These are phyloP conservation scores for Mellivora capensis DNA, from an alignment of 2,113 vertebrate species.

Conservation along the genomic window DNA sequence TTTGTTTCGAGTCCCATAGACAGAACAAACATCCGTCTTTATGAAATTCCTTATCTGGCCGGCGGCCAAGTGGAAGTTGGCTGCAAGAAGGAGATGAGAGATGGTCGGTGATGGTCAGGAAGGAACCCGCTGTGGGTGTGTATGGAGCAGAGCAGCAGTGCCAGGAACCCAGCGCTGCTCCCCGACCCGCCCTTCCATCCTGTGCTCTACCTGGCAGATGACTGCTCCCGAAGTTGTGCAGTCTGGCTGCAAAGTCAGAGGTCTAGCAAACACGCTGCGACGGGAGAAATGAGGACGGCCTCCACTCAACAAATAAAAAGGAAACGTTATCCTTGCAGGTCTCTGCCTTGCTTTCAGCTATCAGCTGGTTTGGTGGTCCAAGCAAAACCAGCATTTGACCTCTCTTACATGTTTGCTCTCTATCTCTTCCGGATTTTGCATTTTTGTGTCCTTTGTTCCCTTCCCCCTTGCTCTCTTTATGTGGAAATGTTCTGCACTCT, in stretches of 20 bases:
- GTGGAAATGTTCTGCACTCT: neutral
- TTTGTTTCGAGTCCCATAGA: neutral
- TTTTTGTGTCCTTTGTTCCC: neutral
- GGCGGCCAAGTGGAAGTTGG: neutral
- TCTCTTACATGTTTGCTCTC: neutral
- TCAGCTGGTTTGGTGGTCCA: neutral
- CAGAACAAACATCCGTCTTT: neutral
- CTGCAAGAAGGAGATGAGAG: conserved; percentile 15
- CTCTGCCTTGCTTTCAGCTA: neutral
- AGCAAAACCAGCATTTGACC: neutral
- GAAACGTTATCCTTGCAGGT: neutral
- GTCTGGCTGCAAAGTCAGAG: neutral
- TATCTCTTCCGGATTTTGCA: neutral
- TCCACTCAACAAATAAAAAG: neutral
- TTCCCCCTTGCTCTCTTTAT: neutral
- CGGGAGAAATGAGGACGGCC: neutral
- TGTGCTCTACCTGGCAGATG: conserved; percentile 37
- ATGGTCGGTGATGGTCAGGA: conserved; percentile 15
- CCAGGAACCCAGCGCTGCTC: neutral
- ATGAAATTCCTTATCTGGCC: conserved; percentile 12
- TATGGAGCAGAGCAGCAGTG: neutral
- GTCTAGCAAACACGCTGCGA: conserved; percentile 12
- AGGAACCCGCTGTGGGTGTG: conserved; percentile 41
- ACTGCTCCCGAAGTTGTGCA: neutral
- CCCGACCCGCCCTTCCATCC: conserved; percentile 29